Evolutionary conservation across 2,888 invertebrate genomes (phyloP).

Genomic region (Parelbella ahira): DNA sequence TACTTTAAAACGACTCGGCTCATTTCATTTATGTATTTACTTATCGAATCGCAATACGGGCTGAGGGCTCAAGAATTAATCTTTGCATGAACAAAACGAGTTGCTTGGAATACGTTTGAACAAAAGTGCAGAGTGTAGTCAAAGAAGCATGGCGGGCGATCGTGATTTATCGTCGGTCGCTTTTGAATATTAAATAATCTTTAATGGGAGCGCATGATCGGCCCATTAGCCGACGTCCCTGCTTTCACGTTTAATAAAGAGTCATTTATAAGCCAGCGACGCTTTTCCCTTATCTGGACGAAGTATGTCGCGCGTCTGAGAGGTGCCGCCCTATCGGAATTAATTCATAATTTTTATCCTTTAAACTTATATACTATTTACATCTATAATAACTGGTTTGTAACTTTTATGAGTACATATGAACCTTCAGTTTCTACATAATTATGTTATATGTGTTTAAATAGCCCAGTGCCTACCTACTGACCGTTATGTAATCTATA

Average conservation of each 20-base stretch:
- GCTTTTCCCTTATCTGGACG: conserved; percentile 77
- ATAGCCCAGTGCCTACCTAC: too few species aligned
- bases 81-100: conserved; percentile 48
- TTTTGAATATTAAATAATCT: conserved; percentile 81
- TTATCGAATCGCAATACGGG: conserved; percentile 22
- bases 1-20: conserved; percentile 11
- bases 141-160: conserved; percentile 73
- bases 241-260: conserved; percentile 81
- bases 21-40: conserved; percentile 17
- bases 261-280: conserved; percentile 78
- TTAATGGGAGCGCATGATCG: conserved; percentile 81
- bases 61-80: conserved; percentile 29
- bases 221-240: conserved; percentile 79
- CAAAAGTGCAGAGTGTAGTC: conserved; percentile 74
- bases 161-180: conserved; percentile 77
- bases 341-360: conserved; percentile 78
- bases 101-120: conserved; percentile 44
- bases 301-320: conserved; percentile 76
- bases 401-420: conserved; percentile 2
- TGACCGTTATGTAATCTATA: too few species aligned
- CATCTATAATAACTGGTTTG: conserved; percentile 25
- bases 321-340: conserved; percentile 77
- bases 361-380: conserved; percentile 34
- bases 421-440: too few species aligned
- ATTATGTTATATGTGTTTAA: too few species aligned